Percentiles rank a stretch among this genome's conserved stretches.
Conservation (phyloP, 2,113 vertebrate genomes). For the Arothron firmamentum region DNA sequence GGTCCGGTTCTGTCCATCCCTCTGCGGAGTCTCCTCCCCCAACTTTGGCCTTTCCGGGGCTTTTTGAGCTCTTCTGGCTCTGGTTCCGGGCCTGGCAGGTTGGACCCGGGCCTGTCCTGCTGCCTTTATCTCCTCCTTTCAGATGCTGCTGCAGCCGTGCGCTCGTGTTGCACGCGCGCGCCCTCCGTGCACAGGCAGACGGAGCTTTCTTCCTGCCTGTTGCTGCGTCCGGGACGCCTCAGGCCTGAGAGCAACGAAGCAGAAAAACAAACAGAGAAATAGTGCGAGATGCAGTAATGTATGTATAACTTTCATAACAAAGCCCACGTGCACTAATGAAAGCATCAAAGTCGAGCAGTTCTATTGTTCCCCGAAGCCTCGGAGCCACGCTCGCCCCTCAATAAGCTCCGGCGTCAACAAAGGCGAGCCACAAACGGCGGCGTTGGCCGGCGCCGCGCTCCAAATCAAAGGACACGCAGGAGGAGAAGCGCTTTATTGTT, state of each 20-base stretch:
- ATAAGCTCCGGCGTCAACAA: conserved; percentile 73
- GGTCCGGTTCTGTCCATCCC: too few species aligned
- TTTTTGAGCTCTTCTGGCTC: conserved; percentile 25
- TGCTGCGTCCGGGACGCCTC: conserved; percentile 54
- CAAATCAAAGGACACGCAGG: conserved; percentile 66
- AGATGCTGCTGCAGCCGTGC: conserved; percentile 58
- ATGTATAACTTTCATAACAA: conserved; percentile 63
- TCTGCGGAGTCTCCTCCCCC: too few species aligned
- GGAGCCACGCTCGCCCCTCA: conserved; percentile 60
- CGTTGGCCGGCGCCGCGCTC: conserved; percentile 35
- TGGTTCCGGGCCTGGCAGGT: conserved; percentile 49
- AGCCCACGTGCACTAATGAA: conserved; percentile 64
- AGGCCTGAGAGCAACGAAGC: conserved; percentile 56
- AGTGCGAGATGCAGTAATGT: conserved; percentile 59
- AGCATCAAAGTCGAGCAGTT: conserved; percentile 59
- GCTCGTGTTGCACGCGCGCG: conserved; percentile 33
- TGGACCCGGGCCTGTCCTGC: conserved; percentile 40
- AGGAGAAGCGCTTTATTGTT: conserved; percentile 59
- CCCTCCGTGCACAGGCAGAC: conserved; percentile 31
- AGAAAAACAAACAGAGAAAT: conserved; percentile 9
- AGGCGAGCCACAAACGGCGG: conserved; percentile 63
- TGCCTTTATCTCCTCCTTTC: conserved; percentile 60
- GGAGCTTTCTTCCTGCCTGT: conserved; percentile 24
- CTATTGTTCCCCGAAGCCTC: conserved; percentile 62
- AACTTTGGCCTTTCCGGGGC: too few species aligned